Evolutionary conservation across 2,113 vertebrate genomes (phyloP), one percentile per base, ranked within the genome.

Genomic region (Stigmatopora nigra): DNA sequence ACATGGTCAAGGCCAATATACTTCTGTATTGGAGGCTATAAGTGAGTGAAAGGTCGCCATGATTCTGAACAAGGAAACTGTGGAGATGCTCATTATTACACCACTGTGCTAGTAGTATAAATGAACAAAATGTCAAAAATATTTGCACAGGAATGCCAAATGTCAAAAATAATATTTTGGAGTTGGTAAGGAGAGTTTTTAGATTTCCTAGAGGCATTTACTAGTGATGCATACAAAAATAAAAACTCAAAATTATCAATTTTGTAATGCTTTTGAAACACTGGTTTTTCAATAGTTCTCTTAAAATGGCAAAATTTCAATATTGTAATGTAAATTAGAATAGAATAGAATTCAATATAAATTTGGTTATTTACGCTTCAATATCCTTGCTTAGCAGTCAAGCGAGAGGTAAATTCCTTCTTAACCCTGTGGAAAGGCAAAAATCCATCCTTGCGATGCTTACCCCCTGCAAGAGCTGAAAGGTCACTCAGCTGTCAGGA

Each of bases 401-500:
- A 73, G 64, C 17, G 65, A 80, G 44, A 63, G 66, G 45, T 70
- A 66, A 76, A 84, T 81, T 86, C 68, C 79, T 83, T 85, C 81
- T 84, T 80, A 84, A 83, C 76, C 76, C 78, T 46, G 76, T 77
- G 79, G 81, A 79, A 76, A 59, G 25, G 78, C 45, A 17, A 77
- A 77, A 82, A 87, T 86, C 83, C 79, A 86, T 87, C 84, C 84
- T 73, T 72, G 82, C 70, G 79, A 77, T 72, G 78, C 72, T 79
- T 75, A 56, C 77, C 76, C 74, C 77, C 69, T 66, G 61, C n/a
- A 68, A 79, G 79, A 85, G 75, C 80, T 14, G 64, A 88, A 88
- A 86, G 87, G 87, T 87, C 87, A 80, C 79, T 81, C 70, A 78
- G 82, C 87, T 88, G 85, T 87, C 87, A 84, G 82, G 80, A 83